Base-by-base conservation (phyloP, 2,888 invertebrate genomes). In the Trichacis sp. region DNA sequence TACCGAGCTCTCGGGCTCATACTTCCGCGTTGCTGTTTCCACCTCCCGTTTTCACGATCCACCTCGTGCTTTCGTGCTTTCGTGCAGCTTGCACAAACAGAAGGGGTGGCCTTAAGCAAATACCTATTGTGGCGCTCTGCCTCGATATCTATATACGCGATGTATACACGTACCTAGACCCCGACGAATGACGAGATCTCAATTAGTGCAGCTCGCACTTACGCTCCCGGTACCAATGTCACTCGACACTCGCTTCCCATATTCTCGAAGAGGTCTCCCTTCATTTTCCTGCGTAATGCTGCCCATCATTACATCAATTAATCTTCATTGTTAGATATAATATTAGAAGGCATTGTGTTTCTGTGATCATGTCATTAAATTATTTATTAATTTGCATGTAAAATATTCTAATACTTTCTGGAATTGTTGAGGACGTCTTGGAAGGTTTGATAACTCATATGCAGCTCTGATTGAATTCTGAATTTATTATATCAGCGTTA, bases 101-200 rank as follows among this genome's bases (percentile, higher is more conserved):
- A 78, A 79, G 77, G 82, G 82, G 81, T 80, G 81, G 77, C 79
- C 77, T 77, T 76, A 68, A 74, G 76, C 75, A 81, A 82, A 82
- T 78, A 81, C 76, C 81, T 81, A 78, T 82, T 81, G 81, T 82
- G 79, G 4, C 24, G 8, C 75, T 75, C 67, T 61, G 68, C 71
- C 61, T 59, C 58, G 58, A 71, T 70, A 69, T 50, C 48, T 63
- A 64, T 65, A 57, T 68, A 68, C 50, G 24, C 8, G 4, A 24
- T n/a, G n/a, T n/a, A n/a, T n/a, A n/a, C n/a, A 49, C 48, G 54
- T 57, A 61, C 47, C 43, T 9, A 54, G 67, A 58, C 59, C 55
- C 60, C 53, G 51, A 59, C 59, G 52, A 64, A 68, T 64, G 58
- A 53, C 59, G 70, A 76, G 71, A 77, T 78, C 75, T 77, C 77